Percentiles rank a stretch among this genome's conserved stretches.
Evolutionary conservation across 2,797 vertebrate species (phyloP).

Genomic region (Catamblyrhynchus diadema): DNA sequence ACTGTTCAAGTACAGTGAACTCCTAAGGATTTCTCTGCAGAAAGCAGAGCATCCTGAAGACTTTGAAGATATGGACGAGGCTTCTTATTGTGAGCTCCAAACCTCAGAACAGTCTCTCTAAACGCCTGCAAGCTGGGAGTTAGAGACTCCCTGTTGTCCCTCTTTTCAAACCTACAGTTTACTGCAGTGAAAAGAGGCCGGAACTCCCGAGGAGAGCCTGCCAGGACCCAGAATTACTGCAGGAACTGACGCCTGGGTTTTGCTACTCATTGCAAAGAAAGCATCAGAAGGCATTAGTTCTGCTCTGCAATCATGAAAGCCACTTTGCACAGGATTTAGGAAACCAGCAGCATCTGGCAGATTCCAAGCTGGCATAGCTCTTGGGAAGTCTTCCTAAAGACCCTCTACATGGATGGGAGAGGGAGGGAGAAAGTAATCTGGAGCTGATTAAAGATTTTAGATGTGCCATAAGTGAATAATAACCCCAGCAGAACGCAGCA

Average conservation of each 20-base stretch:
- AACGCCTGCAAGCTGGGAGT: neutral
- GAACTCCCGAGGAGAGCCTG: neutral
- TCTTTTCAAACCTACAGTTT: neutral
- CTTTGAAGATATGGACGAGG: neutral
- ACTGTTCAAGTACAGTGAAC: neutral
- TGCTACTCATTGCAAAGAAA: neutral
- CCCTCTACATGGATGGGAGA: neutral
- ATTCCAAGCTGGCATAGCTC: neutral
- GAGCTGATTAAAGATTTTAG: neutral
- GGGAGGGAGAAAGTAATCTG: neutral
- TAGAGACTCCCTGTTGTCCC: neutral
- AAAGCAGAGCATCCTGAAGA: neutral
- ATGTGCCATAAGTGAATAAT: neutral
- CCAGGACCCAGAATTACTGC: neutral
- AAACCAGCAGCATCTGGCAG: neutral
- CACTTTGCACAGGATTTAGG: neutral
- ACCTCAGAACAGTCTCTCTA: neutral
- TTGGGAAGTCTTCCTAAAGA: constrained; percentile 1
- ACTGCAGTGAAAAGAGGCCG: neutral
- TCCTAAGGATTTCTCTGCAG: neutral
- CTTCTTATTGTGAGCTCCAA: neutral
- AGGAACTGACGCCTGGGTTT: neutral
- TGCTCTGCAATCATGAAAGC: neutral
- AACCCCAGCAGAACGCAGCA: neutral
- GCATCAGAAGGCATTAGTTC: neutral